phyloP scores from a whole-genome alignment of 2,888 invertebrate genomes.

The Poecilobothrus nobilitatus region DNA sequence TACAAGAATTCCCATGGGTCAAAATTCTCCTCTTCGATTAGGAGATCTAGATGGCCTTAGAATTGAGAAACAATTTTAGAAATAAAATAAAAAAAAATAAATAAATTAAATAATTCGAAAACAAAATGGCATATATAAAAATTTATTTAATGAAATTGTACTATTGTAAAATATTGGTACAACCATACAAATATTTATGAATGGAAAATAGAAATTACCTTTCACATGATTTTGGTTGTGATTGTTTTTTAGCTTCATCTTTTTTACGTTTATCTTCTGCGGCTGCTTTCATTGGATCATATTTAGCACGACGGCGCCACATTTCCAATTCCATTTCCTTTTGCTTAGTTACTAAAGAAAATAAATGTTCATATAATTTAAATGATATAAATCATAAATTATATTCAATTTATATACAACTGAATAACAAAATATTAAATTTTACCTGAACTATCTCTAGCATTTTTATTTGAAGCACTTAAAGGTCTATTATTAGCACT shows the following conservation, averaged over 20 bases:
- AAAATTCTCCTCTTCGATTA: slow-evolving; percentile 41
- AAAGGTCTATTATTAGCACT: slow-evolving; percentile 14
- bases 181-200: background rate
- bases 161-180: background rate
- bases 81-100: slow-evolving; percentile 25
- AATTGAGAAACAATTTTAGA: slow-evolving; percentile 29
- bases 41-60: slow-evolving; percentile 41
- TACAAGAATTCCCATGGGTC: slow-evolving; percentile 41
- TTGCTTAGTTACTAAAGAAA: slow-evolving; percentile 50
- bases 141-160: background rate
- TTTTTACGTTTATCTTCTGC: slow-evolving; percentile 71
- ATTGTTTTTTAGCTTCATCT: slow-evolving; percentile 46
- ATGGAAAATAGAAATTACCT: slow-evolving; percentile 36
- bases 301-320: slow-evolving; percentile 91
- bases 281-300: slow-evolving; percentile 89
- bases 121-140: background rate
- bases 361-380: background rate
- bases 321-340: slow-evolving; percentile 83
- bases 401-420: background rate
- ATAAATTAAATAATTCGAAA: slow-evolving; percentile 18
- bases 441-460: slow-evolving; percentile 37
- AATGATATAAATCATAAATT: background rate
- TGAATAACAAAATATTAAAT: slow-evolving; percentile 13
- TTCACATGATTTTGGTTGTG: slow-evolving; percentile 32
- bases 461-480: slow-evolving; percentile 31